A percentile compares a stretch with the other conserved stretches of the same genome.
Conservation (phyloP, 2,888 invertebrate genomes). For the Eudemis profundana region DNA sequence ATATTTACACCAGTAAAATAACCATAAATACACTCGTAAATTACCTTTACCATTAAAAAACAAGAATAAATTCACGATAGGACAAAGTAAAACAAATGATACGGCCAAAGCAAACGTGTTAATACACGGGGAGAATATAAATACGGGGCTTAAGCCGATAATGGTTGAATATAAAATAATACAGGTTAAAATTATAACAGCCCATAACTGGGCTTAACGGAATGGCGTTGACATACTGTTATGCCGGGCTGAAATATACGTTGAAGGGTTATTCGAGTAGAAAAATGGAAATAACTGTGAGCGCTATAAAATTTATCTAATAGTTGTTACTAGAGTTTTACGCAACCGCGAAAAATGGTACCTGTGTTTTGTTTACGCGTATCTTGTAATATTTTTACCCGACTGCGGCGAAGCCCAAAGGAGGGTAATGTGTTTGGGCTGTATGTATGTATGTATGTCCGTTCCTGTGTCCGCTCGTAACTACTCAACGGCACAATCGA, state of each 20-base stretch:
- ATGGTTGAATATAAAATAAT: constrained; percentile 73
- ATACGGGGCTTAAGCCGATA: constrained; percentile 69
- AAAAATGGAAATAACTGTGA: not conserved
- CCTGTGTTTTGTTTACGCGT: too few relatives aligned
- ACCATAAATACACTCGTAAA: constrained; percentile 12
- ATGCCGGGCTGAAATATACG: constrained; percentile 57
- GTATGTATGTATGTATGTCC: too few relatives aligned
- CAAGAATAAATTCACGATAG: constrained; percentile 42
- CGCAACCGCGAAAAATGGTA: too few relatives aligned
- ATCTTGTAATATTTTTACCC: too few relatives aligned
- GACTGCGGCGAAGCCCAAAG: too few relatives aligned
- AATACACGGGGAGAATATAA: constrained; percentile 65
- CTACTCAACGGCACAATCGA: too few relatives aligned
- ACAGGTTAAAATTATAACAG: constrained; percentile 74
- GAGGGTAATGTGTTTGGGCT: too few relatives aligned
- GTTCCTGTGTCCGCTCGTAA: too few relatives aligned
- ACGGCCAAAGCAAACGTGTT: constrained; percentile 47
- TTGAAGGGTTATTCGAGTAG: constrained; percentile 45
- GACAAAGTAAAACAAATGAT: constrained; percentile 48
- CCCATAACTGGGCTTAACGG: constrained; percentile 72
- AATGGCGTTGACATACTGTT: constrained; percentile 67
- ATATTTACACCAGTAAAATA: constrained; percentile 17
- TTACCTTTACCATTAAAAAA: constrained; percentile 29
- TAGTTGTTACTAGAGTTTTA: too few relatives aligned
- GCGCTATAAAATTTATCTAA: too few relatives aligned